phyloP scores from a whole-genome alignment of 2,888 invertebrate genomes.

The Dastarcus helophoroides region DNA sequence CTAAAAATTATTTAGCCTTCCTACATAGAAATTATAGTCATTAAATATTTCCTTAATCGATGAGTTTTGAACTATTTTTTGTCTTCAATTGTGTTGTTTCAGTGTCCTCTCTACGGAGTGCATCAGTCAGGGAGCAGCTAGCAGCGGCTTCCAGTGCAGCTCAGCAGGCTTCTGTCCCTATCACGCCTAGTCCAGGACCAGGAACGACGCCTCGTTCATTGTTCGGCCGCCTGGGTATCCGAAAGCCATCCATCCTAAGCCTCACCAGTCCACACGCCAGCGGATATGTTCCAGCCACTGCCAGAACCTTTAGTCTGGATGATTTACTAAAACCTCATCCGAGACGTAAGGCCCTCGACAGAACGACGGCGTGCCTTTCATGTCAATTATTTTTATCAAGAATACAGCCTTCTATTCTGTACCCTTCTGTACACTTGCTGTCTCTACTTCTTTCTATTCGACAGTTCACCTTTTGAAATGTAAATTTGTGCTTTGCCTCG shows the following conservation, averaged over 20 bases:
- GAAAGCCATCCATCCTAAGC: slow-evolving; percentile 78
- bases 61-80: slow-evolving; percentile 2
- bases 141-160: slow-evolving; percentile 37
- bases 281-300: slow-evolving; percentile 46
- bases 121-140: slow-evolving; percentile 50
- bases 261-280: slow-evolving; percentile 55
- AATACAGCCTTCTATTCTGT: no score
- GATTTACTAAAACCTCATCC: slow-evolving; percentile 76
- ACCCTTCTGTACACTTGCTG: no score
- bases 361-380: slow-evolving; percentile 19
- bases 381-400: no score
- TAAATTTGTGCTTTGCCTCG: no score
- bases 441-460: no score
- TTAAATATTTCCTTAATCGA: slow-evolving; percentile 1
- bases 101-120: slow-evolving; percentile 38
- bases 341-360: slow-evolving; percentile 56
- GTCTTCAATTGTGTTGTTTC: no score
- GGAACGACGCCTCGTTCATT: slow-evolving; percentile 51
- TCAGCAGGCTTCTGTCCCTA: slow-evolving; percentile 35
- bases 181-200: slow-evolving; percentile 39
- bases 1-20: no score
- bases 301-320: slow-evolving; percentile 79
- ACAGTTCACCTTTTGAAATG: no score
- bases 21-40: no score
- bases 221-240: slow-evolving; percentile 75